Evolutionary conservation across 2,888 invertebrate genomes (phyloP), one percentile per base, ranked within the genome.

Genomic region (Tridacna gigas): DNA sequence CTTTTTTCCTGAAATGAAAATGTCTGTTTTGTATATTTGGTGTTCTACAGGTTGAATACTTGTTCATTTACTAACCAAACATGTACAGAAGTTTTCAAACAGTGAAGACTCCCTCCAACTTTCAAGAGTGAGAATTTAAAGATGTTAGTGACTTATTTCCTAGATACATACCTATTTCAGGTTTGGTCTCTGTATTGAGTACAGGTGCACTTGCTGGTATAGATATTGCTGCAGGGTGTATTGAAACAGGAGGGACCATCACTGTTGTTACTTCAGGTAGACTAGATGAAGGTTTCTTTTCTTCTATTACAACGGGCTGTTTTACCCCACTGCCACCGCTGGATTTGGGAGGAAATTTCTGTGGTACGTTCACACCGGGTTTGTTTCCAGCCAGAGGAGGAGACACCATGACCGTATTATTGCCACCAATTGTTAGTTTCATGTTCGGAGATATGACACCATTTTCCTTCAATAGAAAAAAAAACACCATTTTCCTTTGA

Each of bases 361-460:
- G 67, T 65, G 74, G 28, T 47, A 77, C 26, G 45, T 80, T 77
- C 15, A 80, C 69, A 63, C 67, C 69, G 51, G 37, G 73, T n/a
- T 65, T 74, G 65, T 80, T 65, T 12, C 65, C 61, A 61, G 73
- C 77, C 63, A 80, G 82, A 20, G 47, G 69, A 13, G 82, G 88
- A 1, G 85, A 88, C 37, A 89, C 79, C 88, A 86, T 87, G 18
- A 88, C 82, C 5, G 87, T 66, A 28, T 83, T 84, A 65, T 77
- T 90, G 48, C 89, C 88, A 51, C 90, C 90, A 28, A 91, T 89
- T 18, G 86, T 89, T 18, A 91, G 88, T 78, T 89, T 90, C 81
- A 91, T 89, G 28, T 89, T 89, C 45, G 91, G 91, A 20, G 91
- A 91, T 73, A 81, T 81, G 65, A 83, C 73, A 12, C 83, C 83